Evolutionary conservation across 2,888 invertebrate genomes (phyloP).

Genomic region (Lepidocyrtoides sp.): DNA sequence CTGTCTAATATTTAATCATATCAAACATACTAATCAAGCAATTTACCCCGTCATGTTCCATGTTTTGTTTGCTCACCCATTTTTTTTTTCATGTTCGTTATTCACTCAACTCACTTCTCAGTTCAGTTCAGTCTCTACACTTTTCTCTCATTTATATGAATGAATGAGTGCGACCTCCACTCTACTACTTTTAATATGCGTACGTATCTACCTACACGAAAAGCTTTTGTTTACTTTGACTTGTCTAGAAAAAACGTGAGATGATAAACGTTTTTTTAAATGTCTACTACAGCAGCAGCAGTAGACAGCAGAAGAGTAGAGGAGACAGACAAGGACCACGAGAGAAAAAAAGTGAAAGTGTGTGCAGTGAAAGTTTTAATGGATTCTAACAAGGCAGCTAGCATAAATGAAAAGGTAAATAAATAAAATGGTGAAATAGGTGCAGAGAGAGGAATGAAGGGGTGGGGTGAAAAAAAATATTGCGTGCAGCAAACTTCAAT

Average conservation of each 20-base stretch:
- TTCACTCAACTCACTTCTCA: background rate
- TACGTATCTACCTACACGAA: too few species aligned
- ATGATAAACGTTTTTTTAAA: background rate
- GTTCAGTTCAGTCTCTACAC: too few species aligned
- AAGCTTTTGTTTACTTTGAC: background rate
- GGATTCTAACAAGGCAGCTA: slow-evolving; percentile 31
- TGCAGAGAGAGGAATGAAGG: background rate
- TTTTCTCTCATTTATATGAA: background rate
- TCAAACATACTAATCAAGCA: slow-evolving; percentile 66
- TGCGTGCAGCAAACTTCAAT: too few species aligned
- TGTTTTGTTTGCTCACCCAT: slow-evolving; percentile 29
- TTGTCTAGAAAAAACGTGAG: background rate
- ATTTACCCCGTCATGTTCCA: slow-evolving; percentile 25
- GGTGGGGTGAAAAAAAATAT: background rate
- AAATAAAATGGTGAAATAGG: background rate
- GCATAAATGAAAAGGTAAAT: slow-evolving; percentile 43
- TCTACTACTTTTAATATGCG: background rate
- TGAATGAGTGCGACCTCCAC: background rate
- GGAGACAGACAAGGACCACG: background rate
- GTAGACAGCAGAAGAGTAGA: background rate
- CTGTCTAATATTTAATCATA: slow-evolving; percentile 48
- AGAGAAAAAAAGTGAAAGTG: slow-evolving; percentile 18
- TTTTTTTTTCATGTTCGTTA: background rate
- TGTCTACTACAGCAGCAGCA: background rate
- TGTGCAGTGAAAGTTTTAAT: slow-evolving; percentile 18